phyloP scores from a whole-genome alignment of 1,140 invertebrate species.

The Eurosta solidaginis region DNA sequence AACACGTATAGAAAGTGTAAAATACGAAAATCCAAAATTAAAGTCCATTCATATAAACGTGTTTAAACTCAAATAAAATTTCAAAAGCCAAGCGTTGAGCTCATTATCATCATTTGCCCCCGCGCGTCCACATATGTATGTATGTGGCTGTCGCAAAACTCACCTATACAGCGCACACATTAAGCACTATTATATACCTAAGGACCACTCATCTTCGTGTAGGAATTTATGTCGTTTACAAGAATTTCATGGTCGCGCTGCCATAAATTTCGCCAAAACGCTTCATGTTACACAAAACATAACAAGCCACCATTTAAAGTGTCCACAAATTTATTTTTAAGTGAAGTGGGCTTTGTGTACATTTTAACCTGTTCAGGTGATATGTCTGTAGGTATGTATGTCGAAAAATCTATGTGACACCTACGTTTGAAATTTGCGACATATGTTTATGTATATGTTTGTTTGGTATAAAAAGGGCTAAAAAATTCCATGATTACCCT shows the following conservation, averaged over 20 bases:
- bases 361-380: not conserved
- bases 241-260: constrained; percentile 11
- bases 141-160: not conserved
- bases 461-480: not conserved
- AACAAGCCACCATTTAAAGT: not conserved
- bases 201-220: not conserved
- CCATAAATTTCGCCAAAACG: constrained; percentile 24
- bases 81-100: not conserved
- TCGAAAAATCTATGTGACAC: not conserved
- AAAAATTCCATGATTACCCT: too few species aligned
- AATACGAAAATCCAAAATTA: not conserved
- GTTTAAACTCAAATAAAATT: not conserved
- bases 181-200: too few species aligned
- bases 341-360: too few species aligned
- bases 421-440: not conserved
- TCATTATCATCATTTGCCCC: not conserved
- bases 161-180: not conserved
- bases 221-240: constrained; percentile 27
- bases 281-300: constrained; percentile 22
- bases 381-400: not conserved
- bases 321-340: not conserved
- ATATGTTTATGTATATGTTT: too few species aligned
- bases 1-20: not conserved
- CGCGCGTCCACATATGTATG: not conserved
- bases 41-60: not conserved